Base-by-base conservation (phyloP, 2,797 vertebrate genomes). In the Sebastes hubbsi region DNA sequence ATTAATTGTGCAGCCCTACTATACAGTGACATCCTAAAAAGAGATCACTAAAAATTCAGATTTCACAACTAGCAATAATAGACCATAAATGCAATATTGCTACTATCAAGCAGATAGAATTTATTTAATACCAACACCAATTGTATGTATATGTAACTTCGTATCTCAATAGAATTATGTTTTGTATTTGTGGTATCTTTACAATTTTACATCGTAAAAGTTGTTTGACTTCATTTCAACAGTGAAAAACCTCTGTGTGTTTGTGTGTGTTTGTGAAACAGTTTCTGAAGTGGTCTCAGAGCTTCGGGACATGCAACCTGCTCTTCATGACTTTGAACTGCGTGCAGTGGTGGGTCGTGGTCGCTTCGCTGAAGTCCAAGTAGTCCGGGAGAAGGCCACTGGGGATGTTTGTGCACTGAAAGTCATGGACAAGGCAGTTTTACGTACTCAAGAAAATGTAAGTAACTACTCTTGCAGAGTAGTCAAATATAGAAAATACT, bases 371-470 rank as follows among this genome's bases (percentile, higher is more conserved):
- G 97, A 99, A 81, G 98, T 99, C 78, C 96, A 96, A 80, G 97
- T 99, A 49, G 98, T 97, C 29, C 95, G 94, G 69, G 99, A 99
- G 91, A 97, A 94, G 81, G 91, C 94, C 3, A 98, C 97, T 0
- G 97, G 98, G 27, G 97, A 99, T 62, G 90, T 99, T 38, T 99
- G 97, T 80, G 99, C 98, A 29, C 97, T 99, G 95, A 99, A 99
- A 93, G 93, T 98, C 89, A 99, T 98, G 97, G 96, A 96, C 75
- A 99, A 99, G 92, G 88, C 89, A 60, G 87, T 94, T 65, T 89
- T 99, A 84, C 80, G 95, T 76, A 88, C 92, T 0, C 95, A 97
- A 86, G 96, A 98, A 83, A 96, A 98, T 16, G 99, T 99, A 96
- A 91, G 97, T 72, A 30, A 46, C 25, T 4, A 58, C 16, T 46